phyloP scores from a whole-genome alignment of 2,797 vertebrate genomes.

The Galaxias olidus region DNA sequence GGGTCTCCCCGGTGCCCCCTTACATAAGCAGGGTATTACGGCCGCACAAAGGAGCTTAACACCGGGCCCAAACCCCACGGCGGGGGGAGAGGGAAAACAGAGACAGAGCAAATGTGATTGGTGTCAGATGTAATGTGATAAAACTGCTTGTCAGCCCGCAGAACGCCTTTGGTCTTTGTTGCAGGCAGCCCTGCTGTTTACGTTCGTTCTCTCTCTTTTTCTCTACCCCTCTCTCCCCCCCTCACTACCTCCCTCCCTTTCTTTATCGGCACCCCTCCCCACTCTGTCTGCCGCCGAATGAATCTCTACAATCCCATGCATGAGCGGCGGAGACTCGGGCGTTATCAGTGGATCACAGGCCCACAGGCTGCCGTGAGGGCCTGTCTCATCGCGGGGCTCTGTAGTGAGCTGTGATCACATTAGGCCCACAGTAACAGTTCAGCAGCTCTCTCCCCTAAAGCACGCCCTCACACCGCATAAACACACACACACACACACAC shows the following conservation, averaged over 20 bases:
- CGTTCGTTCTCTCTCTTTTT: slow-evolving; percentile 15
- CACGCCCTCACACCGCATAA: slow-evolving; percentile 4
- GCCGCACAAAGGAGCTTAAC: slow-evolving; percentile 6
- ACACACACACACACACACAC: slow-evolving; percentile 17
- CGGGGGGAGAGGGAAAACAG: neutral
- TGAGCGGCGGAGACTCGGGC: neutral
- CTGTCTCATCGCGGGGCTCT: slow-evolving; percentile 13
- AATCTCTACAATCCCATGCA: slow-evolving; percentile 2
- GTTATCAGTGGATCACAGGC: slow-evolving; percentile 5
- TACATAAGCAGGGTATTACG: slow-evolving; percentile 42
- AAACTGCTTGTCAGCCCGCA: slow-evolving; percentile 32
- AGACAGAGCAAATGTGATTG: slow-evolving; percentile 3
- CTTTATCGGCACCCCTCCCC: neutral
- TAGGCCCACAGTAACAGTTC: slow-evolving; percentile 16
- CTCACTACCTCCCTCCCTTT: neutral
- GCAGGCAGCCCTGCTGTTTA: neutral
- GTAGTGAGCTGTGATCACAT: slow-evolving; percentile 15
- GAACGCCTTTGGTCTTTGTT: neutral
- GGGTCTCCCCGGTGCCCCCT: slow-evolving; percentile 15
- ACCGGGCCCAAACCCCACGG: slow-evolving; percentile 37
- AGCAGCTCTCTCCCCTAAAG: slow-evolving; percentile 13
- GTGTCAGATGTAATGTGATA: slow-evolving; percentile 25
- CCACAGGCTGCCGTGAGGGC: slow-evolving; percentile 11
- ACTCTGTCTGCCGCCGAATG: neutral
- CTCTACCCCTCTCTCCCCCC: neutral